Percentiles rank a stretch among this genome's conserved stretches.
phyloP scores from a whole-genome alignment of 2,888 invertebrate genomes.

The Autographa pulchrina region DNA sequence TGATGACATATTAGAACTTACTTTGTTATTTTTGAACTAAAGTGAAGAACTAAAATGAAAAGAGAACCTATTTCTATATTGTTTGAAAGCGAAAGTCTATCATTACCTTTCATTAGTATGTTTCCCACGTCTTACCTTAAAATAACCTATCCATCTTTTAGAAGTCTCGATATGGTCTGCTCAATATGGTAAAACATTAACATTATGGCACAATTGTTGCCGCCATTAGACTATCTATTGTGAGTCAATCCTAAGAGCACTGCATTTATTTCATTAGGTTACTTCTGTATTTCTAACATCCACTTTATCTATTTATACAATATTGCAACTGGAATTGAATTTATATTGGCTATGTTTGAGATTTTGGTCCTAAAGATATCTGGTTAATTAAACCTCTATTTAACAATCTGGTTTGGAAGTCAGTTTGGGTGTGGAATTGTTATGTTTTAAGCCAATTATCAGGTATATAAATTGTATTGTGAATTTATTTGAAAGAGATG shows the following conservation, averaged over 20 bases:
- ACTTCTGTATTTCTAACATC: slow-evolving; percentile 43
- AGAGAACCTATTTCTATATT: background rate
- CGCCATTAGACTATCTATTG: slow-evolving; percentile 37
- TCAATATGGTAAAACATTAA: slow-evolving; percentile 27
- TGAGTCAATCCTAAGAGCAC: slow-evolving; percentile 37
- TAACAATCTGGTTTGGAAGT: slow-evolving; percentile 9
- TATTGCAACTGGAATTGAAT: slow-evolving; percentile 42
- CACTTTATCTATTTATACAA: slow-evolving; percentile 23
- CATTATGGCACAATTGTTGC: slow-evolving; percentile 24
- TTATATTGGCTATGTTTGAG: slow-evolving; percentile 48
- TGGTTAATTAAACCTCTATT: slow-evolving; percentile 21
- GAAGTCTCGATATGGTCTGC: slow-evolving; percentile 10
- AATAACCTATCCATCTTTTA: background rate
- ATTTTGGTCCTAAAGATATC: slow-evolving; percentile 28
- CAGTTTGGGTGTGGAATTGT: slow-evolving; percentile 1
- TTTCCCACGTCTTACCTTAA: background rate
- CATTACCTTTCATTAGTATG: background rate
- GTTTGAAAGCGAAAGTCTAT: background rate
- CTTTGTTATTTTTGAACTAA: no score
- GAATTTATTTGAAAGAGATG: background rate
- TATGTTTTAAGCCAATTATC: slow-evolving; percentile 3
- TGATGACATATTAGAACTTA: no score
- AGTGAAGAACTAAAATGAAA: no score
- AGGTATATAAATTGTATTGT: background rate
- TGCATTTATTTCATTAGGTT: slow-evolving; percentile 41